Evolutionary conservation across 1,140 invertebrate species (phyloP), one percentile per base, ranked within the genome.

Genomic region (Drosophila novamexicana): DNA sequence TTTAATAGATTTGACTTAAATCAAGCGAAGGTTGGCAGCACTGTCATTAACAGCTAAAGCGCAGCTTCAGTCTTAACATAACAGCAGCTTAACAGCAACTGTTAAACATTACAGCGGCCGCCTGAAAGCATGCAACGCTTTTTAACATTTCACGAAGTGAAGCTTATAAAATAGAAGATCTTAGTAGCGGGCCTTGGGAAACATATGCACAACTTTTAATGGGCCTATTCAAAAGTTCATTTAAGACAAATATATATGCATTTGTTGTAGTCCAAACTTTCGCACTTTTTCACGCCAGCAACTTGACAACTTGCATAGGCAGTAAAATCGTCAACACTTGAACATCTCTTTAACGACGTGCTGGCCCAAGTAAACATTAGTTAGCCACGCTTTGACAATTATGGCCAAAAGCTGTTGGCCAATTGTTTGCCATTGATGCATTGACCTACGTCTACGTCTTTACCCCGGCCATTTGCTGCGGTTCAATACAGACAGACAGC

Each of bases 361-460:
- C 14, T 16, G 32, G 6, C 14, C 42, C 22, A 68, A 68, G 61
- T 47, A 53, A 81, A 57, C 50, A 53, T 47, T 16, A 40, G n/a
- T 34, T 18, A 49, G 47, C 47, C 65, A 68, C 52, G 44, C 42
- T 71, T 42, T 67, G 53, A 8, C 63, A 79, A 74, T 86, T 86
- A 79, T 71, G 37, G 54, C 34, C 70, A 66, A 50, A 52, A 36
- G 45, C 63, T 77, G 61, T 62, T 61, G 45, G 22, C 22, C 40
- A 75, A 67, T 42, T 82, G 63, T 88, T 85, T 82, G 75, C 82
- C 82, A 54, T 57, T 82, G 57, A 86, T 63, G 44, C 82, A 72
- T 58, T 86, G 82, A 84, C 82, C 81, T 45, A 9, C 52, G 16
- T 22, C 36, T 42, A 16, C 34, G 34, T 18, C 57, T 66, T 64